A percentile compares a stretch with the other conserved stretches of the same genome.
Conservation (phyloP, 2,113 vertebrate species). For the Brachionichthys hirsutus region DNA sequence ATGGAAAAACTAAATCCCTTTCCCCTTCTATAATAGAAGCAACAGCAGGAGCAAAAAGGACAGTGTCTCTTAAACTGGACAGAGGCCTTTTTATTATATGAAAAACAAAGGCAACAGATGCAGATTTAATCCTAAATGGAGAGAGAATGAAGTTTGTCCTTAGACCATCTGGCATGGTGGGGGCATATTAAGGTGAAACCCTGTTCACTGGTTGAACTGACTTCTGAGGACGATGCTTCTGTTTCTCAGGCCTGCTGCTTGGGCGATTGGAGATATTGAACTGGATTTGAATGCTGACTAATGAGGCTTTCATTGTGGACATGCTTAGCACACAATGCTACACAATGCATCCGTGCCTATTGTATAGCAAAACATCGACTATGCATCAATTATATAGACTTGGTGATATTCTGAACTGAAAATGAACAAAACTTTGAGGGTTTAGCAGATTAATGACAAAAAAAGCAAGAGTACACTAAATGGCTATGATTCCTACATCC, state of each 20-base stretch:
- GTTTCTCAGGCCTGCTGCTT: conserved; percentile 34
- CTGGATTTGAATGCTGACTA: conserved; percentile 46
- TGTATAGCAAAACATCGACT: conserved; percentile 23
- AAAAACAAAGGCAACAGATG: conserved; percentile 65
- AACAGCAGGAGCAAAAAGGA: conserved; percentile 31
- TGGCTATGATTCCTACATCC: conserved; percentile 9
- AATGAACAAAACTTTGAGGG: neutral
- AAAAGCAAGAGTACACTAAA: neutral
- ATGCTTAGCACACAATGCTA: conserved; percentile 22
- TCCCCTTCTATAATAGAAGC: conserved; percentile 41
- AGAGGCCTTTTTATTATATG: conserved; percentile 64
- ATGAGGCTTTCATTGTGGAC: conserved; percentile 52
- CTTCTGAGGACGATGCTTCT: conserved; percentile 41
- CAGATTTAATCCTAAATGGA: conserved; percentile 70
- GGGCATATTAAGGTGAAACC: conserved; percentile 59
- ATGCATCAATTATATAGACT: too few species aligned
- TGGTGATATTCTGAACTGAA: conserved; percentile 19
- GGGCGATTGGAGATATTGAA: conserved; percentile 39
- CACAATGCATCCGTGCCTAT: conserved; percentile 15
- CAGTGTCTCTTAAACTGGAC: conserved; percentile 36
- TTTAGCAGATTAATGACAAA: conserved; percentile 18
- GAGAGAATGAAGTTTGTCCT: conserved; percentile 64
- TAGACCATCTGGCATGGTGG: conserved; percentile 70
- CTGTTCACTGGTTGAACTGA: conserved; percentile 65
- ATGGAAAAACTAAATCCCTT: conserved; percentile 53